Evolutionary conservation across 2,113 vertebrate genomes (phyloP).

Genomic region (Sapayoa aenigma): DNA sequence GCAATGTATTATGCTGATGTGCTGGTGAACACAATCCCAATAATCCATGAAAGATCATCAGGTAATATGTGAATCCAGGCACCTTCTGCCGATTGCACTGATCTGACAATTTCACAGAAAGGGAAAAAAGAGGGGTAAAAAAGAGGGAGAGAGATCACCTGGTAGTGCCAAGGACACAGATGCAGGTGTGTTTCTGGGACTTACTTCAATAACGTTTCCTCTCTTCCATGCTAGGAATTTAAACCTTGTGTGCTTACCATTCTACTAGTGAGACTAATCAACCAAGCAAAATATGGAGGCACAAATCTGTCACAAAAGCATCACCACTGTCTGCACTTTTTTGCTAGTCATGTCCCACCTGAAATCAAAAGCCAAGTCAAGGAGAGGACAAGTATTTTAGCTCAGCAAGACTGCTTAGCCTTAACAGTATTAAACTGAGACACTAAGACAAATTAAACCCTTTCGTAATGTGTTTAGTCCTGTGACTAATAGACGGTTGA

Average conservation of each 20-base stretch:
- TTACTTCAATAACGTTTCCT: not conserved
- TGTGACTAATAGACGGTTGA: not conserved
- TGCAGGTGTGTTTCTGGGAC: not conserved
- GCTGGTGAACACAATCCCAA: not conserved
- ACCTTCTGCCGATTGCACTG: not conserved
- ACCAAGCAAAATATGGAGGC: not conserved
- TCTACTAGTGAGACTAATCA: not conserved
- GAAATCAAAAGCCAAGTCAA: not conserved
- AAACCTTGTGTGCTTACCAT: not conserved
- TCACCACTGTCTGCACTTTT: not conserved
- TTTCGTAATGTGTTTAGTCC: not conserved
- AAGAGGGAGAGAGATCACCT: not conserved
- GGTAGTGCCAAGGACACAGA: not conserved
- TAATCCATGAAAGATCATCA: not conserved
- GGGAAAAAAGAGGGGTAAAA: not conserved
- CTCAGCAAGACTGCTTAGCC: not conserved
- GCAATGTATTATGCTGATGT: not conserved
- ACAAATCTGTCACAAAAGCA: not conserved
- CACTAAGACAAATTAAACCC: not conserved
- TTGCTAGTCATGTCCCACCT: not conserved
- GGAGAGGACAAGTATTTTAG: not conserved
- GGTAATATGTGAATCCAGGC: not conserved
- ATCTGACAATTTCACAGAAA: not conserved
- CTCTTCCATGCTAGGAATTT: not conserved
- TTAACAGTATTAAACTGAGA: not conserved